Conservation (phyloP, 2,113 vertebrate species). For the Gadus chalcogrammus region DNA sequence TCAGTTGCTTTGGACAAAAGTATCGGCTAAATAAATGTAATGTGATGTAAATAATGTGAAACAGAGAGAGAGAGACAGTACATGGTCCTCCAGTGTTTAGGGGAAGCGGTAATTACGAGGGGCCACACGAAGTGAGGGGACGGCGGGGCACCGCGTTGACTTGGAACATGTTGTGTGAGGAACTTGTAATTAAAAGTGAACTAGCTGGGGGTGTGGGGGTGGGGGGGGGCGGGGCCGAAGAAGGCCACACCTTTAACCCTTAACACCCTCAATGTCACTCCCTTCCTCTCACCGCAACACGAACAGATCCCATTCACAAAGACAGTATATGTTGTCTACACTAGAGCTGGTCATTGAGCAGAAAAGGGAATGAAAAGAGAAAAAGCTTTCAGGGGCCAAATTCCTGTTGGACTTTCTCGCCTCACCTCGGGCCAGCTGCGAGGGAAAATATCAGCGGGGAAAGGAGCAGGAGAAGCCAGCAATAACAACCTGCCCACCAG, state of each 20-base stretch:
- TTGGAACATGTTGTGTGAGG: constrained; percentile 24
- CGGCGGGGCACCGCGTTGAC: constrained; percentile 32
- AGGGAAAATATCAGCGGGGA: constrained; percentile 63
- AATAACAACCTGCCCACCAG: constrained; percentile 69
- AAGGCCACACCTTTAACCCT: constrained; percentile 30
- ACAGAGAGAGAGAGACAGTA: neutral
- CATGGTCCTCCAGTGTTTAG: constrained; percentile 15
- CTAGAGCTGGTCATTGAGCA: constrained; percentile 61
- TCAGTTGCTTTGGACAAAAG: neutral
- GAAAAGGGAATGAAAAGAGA: constrained; percentile 51
- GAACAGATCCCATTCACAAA: constrained; percentile 69
- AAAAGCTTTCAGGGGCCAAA: constrained; percentile 64
- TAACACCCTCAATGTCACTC: constrained; percentile 33
- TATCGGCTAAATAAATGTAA: neutral
- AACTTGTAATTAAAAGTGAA: constrained; percentile 56
- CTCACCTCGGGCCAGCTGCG: constrained; percentile 67
- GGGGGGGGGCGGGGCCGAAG: no score
- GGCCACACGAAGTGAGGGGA: constrained; percentile 4
- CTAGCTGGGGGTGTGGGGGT: neutral
- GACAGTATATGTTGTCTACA: constrained; percentile 70
- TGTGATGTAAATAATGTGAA: neutral
- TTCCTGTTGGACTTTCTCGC: constrained; percentile 71
- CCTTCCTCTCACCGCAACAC: constrained; percentile 53
- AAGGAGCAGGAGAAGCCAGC: constrained; percentile 60
- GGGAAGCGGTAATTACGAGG: constrained; percentile 20